Evolutionary conservation across 2,113 vertebrate species (phyloP), one percentile per base, ranked within the genome.

Genomic region (Gallinago jamesoni): DNA sequence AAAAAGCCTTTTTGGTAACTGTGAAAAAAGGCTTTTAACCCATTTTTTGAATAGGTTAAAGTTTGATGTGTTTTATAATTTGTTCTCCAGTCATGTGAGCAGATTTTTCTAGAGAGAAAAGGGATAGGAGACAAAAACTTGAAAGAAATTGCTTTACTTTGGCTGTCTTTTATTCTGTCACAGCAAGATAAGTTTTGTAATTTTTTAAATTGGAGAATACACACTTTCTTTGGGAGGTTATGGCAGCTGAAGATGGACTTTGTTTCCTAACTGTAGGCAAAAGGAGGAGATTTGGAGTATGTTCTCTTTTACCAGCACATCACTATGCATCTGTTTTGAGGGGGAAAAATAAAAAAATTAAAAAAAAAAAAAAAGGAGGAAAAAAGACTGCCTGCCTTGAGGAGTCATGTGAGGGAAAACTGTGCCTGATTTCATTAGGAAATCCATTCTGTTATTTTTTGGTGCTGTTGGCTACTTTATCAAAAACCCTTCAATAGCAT

Each of bases 401-500:
- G 97, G 98, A 98, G 98, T 97, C 98, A 97, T 23, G 93, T 97
- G 97, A 96, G 98, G 97, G 97, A 98, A 98, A 99, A 99, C 98
- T 98, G 99, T 99, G 99, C 99, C 99, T 99, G 99, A 99, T 98
- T 98, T 98, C 98, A 98, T 98, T 98, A 98, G 98, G 98, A 99
- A 99, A 99, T 98, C 98, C 98, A 98, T 98, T 97, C 98, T 98
- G 98, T 98, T 98, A 98, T 98, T 98, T 98, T 99, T 99, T 99
- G 99, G 99, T 99, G 99, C 99, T 99, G 98, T 99, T 99, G 98
- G 98, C 98, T 98, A 98, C 98, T 99, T 99, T 99, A 99, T 98
- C 98, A 98, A 98, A 99, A 98, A 98, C 98, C 98, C 97, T 98
- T 97, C 94, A 98, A 98, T 98, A 98, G 98, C 98, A 98, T 98